Percentiles rank a stretch among this genome's conserved stretches.
Evolutionary conservation across 2,113 vertebrate genomes (phyloP).

Genomic region (Myotis yumanensis): DNA sequence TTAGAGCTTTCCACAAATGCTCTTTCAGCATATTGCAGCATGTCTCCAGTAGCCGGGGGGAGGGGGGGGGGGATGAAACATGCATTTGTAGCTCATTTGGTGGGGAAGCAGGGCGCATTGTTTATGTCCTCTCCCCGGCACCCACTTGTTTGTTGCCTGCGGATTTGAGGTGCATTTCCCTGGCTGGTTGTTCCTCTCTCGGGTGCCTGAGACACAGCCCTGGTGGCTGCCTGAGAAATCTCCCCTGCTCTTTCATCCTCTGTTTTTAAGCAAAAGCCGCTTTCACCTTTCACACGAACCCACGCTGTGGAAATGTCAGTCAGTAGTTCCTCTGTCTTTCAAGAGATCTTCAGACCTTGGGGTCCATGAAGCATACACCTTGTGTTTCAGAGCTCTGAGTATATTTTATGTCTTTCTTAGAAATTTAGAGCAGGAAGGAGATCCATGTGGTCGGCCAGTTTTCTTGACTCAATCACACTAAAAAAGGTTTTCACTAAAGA

Average conservation of each 20-base stretch:
- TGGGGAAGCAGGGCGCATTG: neutral
- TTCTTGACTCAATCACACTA: neutral
- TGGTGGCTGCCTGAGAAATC: neutral
- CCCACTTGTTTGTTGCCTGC: neutral
- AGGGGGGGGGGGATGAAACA: accelerated
- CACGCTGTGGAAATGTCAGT: neutral
- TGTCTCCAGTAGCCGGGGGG: neutral
- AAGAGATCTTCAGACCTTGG: neutral
- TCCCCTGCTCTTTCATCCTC: neutral
- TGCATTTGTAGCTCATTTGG: neutral
- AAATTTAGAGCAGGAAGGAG: neutral
- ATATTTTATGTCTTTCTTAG: neutral
- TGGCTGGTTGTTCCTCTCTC: neutral
- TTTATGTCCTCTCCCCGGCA: neutral
- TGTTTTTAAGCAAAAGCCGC: neutral
- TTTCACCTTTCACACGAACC: neutral
- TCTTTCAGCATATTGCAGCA: neutral
- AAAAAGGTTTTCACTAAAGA: neutral
- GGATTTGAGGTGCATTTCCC: neutral
- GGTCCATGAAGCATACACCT: neutral
- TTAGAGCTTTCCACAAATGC: neutral
- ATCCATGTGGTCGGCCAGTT: neutral
- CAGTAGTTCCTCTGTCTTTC: neutral
- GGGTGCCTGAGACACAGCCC: neutral
- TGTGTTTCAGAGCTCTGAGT: neutral